A percentile compares a stretch with the other conserved stretches of the same genome.
Conservation (phyloP, 2,888 invertebrate species). For the Epistrophe grossulariae region DNA sequence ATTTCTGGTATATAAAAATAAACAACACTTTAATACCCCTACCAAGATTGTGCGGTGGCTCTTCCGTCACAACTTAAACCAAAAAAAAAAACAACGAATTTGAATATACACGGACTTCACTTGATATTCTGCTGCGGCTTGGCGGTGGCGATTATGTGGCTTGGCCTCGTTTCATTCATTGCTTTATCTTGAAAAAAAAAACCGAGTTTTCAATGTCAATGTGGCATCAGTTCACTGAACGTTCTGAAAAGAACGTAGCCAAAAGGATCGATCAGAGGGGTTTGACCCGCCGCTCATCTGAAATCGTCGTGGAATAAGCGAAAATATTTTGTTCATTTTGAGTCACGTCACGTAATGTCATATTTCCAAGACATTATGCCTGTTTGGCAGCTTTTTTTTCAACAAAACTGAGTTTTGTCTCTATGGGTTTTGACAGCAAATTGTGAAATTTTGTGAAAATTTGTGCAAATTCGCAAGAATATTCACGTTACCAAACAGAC, state of each 20-base stretch:
- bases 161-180: background rate
- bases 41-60: background rate
- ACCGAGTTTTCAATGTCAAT: constrained; percentile 75
- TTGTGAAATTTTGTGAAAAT: no score
- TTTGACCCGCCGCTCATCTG: background rate
- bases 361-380: no score
- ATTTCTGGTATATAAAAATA: constrained; percentile 42
- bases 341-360: no score
- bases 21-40: constrained; percentile 20
- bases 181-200: constrained; percentile 27
- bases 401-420: no score
- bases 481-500: no score
- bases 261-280: background rate
- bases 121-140: constrained; percentile 12
- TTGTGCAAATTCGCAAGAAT: no score
- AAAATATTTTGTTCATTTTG: background rate
- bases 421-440: no score
- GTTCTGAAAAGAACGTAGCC: constrained; percentile 43
- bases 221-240: constrained; percentile 76
- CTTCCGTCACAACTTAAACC: background rate
- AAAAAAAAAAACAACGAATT: background rate
- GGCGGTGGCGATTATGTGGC: constrained; percentile 11
- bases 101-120: constrained; percentile 49
- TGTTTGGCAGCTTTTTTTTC: no score
- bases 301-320: background rate